Base-by-base conservation (phyloP, 1,140 invertebrate genomes). In the Manduca sexta region DNA sequence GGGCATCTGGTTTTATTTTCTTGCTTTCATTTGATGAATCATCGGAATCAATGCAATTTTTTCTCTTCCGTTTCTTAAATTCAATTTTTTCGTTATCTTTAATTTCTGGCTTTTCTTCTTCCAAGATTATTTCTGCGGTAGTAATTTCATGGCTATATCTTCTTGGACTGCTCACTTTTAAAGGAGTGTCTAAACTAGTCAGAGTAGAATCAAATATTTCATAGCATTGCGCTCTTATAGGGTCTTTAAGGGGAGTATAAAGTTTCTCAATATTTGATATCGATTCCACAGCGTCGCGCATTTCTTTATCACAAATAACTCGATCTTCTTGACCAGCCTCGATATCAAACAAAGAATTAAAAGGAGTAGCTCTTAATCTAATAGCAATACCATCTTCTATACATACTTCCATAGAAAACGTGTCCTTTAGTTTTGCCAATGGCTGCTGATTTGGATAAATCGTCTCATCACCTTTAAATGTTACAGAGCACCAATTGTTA, bases 131-230 rank as follows among this genome's bases (percentile, higher is more conserved):
- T 53, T 74, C 63, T 11, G 66, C 60, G 8, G 70, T 49, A 14
- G 51, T 65, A 10, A 53, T 51, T 49, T 74, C 66, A 14, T 40
- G 44, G 12, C 64, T 56, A 16, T n/a, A 45, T 29, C 39, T 48
- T 50, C 47, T 68, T 39, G 68, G 62, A 48, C 61, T 67, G 45
- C 47, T 57, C n/a, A 40, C 29, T 62, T 82, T 84, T 17, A 81
- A 52, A 3, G 81, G 77, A 3, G 81, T 83, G 49, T 84, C 79
- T 39, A 84, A 62, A 55, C 78, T 84, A 4, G 75, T 79, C 7
- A 84, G 49, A 31, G 81, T 81, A 2, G 81, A 84, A 55, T 83
- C 77, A 55, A 84, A 84, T 53, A 84, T 71, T 47, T 81, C 71
- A 21, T 62, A 75, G 42, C 71, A 74, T 40, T 75, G 60, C 2